These are phyloP conservation scores for Bombus balteatus DNA, from an alignment of 1,140 invertebrate genomes.

Conservation along the genomic window DNA sequence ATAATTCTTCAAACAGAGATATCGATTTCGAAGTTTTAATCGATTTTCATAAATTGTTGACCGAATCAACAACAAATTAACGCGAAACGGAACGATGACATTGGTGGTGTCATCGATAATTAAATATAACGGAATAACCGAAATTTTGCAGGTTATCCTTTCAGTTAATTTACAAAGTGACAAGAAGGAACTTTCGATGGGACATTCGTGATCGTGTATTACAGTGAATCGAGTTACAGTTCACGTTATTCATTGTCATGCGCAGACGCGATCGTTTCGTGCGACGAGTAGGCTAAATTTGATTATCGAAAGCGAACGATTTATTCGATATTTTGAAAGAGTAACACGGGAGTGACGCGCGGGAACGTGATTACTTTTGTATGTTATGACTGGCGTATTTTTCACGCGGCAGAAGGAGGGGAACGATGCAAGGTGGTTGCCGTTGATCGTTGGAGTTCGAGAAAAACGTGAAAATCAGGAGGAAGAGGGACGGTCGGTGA, in stretches of 20 bases:
- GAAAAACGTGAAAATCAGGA: constrained; percentile 40
- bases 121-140: too few relatives aligned
- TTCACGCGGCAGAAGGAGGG: constrained; percentile 66
- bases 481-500: constrained; percentile 38
- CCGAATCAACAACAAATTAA: neutral
- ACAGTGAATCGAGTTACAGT: neutral
- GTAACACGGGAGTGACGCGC: neutral
- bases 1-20: neutral
- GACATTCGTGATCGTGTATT: neutral
- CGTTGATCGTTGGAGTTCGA: constrained; percentile 62
- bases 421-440: constrained; percentile 70
- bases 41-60: too few relatives aligned
- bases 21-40: neutral
- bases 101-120: too few relatives aligned
- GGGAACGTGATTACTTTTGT: neutral
- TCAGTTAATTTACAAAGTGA: neutral
- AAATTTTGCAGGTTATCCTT: neutral
- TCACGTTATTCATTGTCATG: constrained; percentile 3
- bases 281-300: neutral
- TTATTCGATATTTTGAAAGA: neutral
- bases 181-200: neutral
- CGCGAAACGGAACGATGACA: constrained; percentile 12
- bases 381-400: constrained; percentile 75
- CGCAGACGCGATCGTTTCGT: neutral
- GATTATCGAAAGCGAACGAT: neutral